Evolutionary conservation across 2,888 invertebrate species (phyloP), one percentile per base, ranked within the genome.

Genomic region (Pseudanteris insignis): DNA sequence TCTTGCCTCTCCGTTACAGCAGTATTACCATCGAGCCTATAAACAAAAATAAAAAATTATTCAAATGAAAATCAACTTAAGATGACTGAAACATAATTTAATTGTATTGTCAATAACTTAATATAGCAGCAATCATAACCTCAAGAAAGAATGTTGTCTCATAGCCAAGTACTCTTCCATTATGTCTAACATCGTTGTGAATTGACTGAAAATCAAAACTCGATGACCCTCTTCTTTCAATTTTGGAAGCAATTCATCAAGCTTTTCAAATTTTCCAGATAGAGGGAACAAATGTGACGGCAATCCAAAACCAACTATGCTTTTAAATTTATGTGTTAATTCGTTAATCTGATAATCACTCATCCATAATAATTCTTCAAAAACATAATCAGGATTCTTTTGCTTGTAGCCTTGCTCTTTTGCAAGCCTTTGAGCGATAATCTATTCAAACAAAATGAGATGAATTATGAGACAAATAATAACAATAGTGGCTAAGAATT

Each of bases 191-290:
- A 98, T 87, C 86, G 95, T 94, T 21, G 93, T 92, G 82, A 97
- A 98, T 84, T 98, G 98, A 77, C 94, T 95, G 83, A 98, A 98
- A 67, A 98, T 85, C 55, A 98, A 83, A 63, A 96, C 92, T 9
- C 96, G 85, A 78, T 92, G 91, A 0, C 89, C 90, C 0, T 85
- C 86, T 4, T 81, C 81, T 77, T 92, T 88, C 61, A 95, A 81
- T 53, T 85, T 82, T 0, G 91, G 89, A 57, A 98, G 81, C 72
- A 94, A 81, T 66, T 84, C 83, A 75, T 96, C 94, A 48, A 98
- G 81, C 75, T 88, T 86, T 21, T 82, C 75, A 75, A 96, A 91
- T 83, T 98, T 98, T 0, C 96, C 96, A 0, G 96, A 94, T 60
- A 89, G 86, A 29, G 89, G 80, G 67, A 97, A 89, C 9, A 89